Conservation (phyloP, 2,888 invertebrate genomes). For the Synanthedon tipuliformis region DNA sequence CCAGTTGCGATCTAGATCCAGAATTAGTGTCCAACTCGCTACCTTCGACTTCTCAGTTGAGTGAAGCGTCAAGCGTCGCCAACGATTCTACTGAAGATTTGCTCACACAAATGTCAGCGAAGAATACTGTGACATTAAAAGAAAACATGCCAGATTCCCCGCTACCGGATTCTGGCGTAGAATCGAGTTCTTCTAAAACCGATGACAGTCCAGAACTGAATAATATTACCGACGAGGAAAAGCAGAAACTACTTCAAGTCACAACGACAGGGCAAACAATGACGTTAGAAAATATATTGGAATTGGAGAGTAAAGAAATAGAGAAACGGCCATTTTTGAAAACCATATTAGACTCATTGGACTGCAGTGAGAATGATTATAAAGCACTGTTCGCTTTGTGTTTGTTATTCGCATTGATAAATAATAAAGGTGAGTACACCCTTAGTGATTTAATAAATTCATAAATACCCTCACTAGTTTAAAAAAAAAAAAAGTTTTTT, state of each 20-base stretch:
- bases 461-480: too few relatives aligned
- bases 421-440: slow-evolving; percentile 84
- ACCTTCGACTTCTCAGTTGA: slow-evolving; percentile 66
- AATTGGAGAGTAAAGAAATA: slow-evolving; percentile 51
- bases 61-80: slow-evolving; percentile 58
- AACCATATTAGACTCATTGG: slow-evolving; percentile 86
- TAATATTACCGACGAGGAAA: slow-evolving; percentile 95
- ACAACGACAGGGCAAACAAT: slow-evolving; percentile 27
- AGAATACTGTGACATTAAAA: slow-evolving; percentile 23
- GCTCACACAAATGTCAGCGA: slow-evolving; percentile 42
- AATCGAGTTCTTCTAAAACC: slow-evolving; percentile 47
- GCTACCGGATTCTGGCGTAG: slow-evolving; percentile 55
- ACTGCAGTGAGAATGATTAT: slow-evolving; percentile 94
- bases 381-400: slow-evolving; percentile 91
- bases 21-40: slow-evolving; percentile 60
- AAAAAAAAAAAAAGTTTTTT: too few relatives aligned
- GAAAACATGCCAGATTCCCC: slow-evolving; percentile 64
- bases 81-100: slow-evolving; percentile 63
- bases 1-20: slow-evolving; percentile 63
- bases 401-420: slow-evolving; percentile 91
- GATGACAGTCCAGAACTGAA: slow-evolving; percentile 53
- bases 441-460: too few relatives aligned
- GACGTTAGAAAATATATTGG: slow-evolving; percentile 38
- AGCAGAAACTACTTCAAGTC: slow-evolving; percentile 72
- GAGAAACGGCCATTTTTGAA: slow-evolving; percentile 86